Percentiles rank a stretch among this genome's conserved stretches.
Evolutionary conservation across 1,140 invertebrate genomes (phyloP).

Genomic region (Ganaspis sp.): DNA sequence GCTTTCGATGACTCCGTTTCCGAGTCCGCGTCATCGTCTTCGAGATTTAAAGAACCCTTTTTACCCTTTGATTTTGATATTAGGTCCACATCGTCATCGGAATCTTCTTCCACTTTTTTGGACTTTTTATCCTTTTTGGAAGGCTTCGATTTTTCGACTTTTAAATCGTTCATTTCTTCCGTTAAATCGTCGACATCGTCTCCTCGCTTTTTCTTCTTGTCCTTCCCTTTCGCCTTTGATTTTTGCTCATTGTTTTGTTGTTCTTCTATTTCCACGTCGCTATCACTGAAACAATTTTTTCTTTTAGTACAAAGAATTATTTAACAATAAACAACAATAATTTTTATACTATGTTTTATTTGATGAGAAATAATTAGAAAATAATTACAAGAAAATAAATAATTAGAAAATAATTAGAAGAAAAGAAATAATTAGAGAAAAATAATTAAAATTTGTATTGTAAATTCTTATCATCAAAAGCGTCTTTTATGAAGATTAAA

Average conservation of each 20-base stretch:
- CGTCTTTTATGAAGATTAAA: too few relatives aligned
- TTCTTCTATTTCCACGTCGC: slow-evolving; percentile 76
- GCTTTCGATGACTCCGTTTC: slow-evolving; percentile 52
- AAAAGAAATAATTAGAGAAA: too few relatives aligned
- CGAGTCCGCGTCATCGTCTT: slow-evolving; percentile 60
- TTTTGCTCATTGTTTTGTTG: slow-evolving; percentile 73
- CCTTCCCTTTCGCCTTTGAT: slow-evolving; percentile 55
- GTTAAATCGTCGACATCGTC: slow-evolving; percentile 63
- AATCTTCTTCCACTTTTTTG: slow-evolving; percentile 50
- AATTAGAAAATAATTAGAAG: too few relatives aligned
- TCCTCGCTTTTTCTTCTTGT: slow-evolving; percentile 57
- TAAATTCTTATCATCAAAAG: too few relatives aligned
- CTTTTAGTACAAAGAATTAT: not conserved
- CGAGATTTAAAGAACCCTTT: slow-evolving; percentile 65
- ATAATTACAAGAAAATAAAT: too few relatives aligned
- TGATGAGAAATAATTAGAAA: too few relatives aligned
- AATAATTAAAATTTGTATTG: too few relatives aligned
- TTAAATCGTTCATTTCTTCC: slow-evolving; percentile 62
- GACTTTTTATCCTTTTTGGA: slow-evolving; percentile 64
- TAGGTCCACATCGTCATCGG: slow-evolving; percentile 43
- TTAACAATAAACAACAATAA: too few relatives aligned
- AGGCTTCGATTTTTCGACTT: slow-evolving; percentile 61
- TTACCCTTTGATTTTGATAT: slow-evolving; percentile 65
- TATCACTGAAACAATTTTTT: slow-evolving; percentile 73
- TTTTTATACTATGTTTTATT: too few relatives aligned